These are phyloP conservation scores for Drosophila grimshawi DNA, from an alignment of 1,140 invertebrate genomes.

Conservation along the genomic window DNA sequence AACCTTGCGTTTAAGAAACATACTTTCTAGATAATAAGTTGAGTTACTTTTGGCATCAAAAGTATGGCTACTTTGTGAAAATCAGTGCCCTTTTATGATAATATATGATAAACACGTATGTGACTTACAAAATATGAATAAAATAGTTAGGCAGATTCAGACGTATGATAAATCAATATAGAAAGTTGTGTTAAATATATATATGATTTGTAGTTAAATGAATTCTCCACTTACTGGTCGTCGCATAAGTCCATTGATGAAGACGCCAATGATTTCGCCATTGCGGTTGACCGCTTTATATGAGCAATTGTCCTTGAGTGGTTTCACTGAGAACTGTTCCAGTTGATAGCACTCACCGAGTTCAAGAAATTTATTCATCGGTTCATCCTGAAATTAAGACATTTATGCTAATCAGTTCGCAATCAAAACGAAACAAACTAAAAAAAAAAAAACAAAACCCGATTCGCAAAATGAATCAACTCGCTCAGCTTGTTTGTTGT, in stretches of 20 bases:
- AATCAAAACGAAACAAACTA: too few species aligned
- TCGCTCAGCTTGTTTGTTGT: slow-evolving; percentile 2
- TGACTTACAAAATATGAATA: too few species aligned
- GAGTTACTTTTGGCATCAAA: too few species aligned
- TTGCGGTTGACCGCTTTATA: slow-evolving; percentile 87
- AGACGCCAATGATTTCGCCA: slow-evolving; percentile 87
- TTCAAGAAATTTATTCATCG: slow-evolving; percentile 87
- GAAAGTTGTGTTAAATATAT: not conserved
- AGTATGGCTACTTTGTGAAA: too few species aligned
- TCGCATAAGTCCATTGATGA: slow-evolving; percentile 72
- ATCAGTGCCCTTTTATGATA: too few species aligned
- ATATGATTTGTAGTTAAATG: too few species aligned
- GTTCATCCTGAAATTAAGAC: slow-evolving; percentile 87
- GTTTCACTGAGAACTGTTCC: slow-evolving; percentile 87
- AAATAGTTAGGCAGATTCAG: too few species aligned
- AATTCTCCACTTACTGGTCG: slow-evolving; percentile 57
- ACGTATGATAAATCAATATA: too few species aligned
- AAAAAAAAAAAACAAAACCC: slow-evolving; percentile 12
- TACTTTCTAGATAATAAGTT: too few species aligned
- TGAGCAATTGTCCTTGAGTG: slow-evolving; percentile 86
- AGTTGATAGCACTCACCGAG: slow-evolving; percentile 87
- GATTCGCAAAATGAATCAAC: not conserved
- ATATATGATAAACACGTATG: too few species aligned
- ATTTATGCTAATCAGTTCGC: not conserved
- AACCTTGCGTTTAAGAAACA: too few species aligned